phyloP scores from a whole-genome alignment of 2,888 invertebrate genomes.

The Tortrix viridana region DNA sequence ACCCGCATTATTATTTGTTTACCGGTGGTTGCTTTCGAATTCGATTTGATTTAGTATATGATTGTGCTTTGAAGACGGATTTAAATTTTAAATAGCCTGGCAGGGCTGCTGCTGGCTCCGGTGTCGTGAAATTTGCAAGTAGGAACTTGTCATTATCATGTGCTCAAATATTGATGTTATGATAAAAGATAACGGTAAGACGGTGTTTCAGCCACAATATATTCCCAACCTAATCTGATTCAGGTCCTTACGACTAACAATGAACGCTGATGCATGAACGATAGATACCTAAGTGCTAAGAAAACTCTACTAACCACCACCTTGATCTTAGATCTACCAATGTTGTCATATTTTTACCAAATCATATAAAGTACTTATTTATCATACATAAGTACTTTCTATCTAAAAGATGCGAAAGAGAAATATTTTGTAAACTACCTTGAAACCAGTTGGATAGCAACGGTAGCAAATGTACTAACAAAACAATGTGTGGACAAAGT shows the following conservation, averaged over 20 bases:
- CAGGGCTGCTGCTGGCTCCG: constrained; percentile 13
- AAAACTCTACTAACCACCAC: too few species aligned
- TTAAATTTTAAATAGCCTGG: constrained; percentile 27
- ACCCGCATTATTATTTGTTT: constrained; percentile 7
- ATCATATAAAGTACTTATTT: too few species aligned
- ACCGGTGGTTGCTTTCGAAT: constrained; percentile 8
- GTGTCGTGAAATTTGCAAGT: constrained; percentile 26
- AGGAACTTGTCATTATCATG: constrained; percentile 32
- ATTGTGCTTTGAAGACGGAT: constrained; percentile 16
- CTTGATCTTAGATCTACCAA: too few species aligned
- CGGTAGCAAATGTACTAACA: not conserved
- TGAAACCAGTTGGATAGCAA: not conserved
- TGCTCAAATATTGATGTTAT: constrained; percentile 36
- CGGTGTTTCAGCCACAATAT: constrained; percentile 12
- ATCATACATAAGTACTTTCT: too few species aligned
- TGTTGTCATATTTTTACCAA: too few species aligned
- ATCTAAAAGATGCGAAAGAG: too few species aligned
- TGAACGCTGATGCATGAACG: not conserved
- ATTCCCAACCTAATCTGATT: constrained; percentile 10
- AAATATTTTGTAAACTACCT: too few species aligned
- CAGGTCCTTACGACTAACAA: not conserved
- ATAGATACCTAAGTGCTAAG: too few species aligned
- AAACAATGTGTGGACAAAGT: not conserved
- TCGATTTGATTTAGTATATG: constrained; percentile 12
- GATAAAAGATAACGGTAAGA: constrained; percentile 37